A percentile compares a stretch with the other conserved stretches of the same genome.
phyloP scores from a whole-genome alignment of 2,113 vertebrate genomes.

The Anser cygnoides region DNA sequence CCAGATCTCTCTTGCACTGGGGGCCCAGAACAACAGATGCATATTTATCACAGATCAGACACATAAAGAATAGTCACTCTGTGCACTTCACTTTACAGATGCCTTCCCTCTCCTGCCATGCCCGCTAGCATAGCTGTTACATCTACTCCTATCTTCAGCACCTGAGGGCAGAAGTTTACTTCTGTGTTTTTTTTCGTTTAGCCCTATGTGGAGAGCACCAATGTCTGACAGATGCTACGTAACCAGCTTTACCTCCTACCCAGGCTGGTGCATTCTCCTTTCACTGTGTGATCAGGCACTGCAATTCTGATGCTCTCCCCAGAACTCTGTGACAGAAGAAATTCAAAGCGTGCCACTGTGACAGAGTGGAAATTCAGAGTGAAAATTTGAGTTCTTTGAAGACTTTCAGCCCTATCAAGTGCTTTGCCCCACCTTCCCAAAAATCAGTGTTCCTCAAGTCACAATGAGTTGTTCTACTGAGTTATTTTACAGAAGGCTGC shows the following conservation, averaged over 20 bases:
- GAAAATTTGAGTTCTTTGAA: neutral
- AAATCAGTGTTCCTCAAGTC: neutral
- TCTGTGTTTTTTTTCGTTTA: neutral
- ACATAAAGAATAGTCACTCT: neutral
- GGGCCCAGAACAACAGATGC: neutral
- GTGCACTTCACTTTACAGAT: too few species aligned
- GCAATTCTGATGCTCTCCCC: neutral
- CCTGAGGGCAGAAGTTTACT: accelerated
- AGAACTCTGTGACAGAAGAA: neutral
- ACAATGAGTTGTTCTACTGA: neutral
- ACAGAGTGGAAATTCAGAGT: neutral
- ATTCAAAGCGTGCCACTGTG: too few species aligned
- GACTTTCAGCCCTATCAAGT: neutral
- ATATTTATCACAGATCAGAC: neutral
- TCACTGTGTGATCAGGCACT: neutral
- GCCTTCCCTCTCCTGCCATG: too few species aligned
- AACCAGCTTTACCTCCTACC: neutral
- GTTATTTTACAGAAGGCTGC: neutral
- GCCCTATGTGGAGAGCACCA: accelerated
- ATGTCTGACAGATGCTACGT: neutral
- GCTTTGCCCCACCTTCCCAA: accelerated
- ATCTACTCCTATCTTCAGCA: neutral
- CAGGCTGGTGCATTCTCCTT: neutral
- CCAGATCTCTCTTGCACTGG: too few species aligned
- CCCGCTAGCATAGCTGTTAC: too few species aligned